Base-by-base conservation (phyloP, 37 sponge, comb jelly and placozoan genomes). In the Bolinopsis microptera region DNA sequence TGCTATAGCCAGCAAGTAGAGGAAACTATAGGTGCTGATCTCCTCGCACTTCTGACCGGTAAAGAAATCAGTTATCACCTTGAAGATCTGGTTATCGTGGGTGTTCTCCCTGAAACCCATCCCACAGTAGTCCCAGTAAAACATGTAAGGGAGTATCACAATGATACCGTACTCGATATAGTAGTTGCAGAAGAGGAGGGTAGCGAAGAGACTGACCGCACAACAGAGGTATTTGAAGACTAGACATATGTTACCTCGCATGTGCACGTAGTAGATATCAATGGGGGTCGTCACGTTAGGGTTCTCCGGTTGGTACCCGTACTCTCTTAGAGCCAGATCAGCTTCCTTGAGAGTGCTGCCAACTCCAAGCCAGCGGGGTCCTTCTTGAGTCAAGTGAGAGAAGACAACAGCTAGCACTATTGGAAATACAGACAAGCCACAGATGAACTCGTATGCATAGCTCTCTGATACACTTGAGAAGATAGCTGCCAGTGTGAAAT, bases 221-320 rank as follows among this genome's bases (percentile, higher is more conserved):
- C 75, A 72, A 28, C 75, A 72, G 22, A 72, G 26, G 75, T 72
- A 72, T 3, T 28, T 72, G 75, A 72, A 72, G 31, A 72, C 75
- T 3, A 72, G 26, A 21, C 75, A 72, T 3, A 72, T 72, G 75
- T 72, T 72, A 72, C 75, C 75, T 28, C 75, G 13, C 75, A 30
- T n/a, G 75, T 72, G 26, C 13, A 30, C 31, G 75, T 30, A 72
- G 75, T 72, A 72, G 75, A 72, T 72, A 72, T 72, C 75, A 8
- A 72, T n/a, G 75, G 75, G 75, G 26, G 31, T 72, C 5, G 75
- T 72, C 5, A 28, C 31, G n/a, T 72, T 5, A 28, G 75, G 75
- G 75, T 72, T 72, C 75, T 72, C 75, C 75, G 75, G 75, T 21
- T n/a, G 26, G 75, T 72, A 72, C 5, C 75, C 75, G 75, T 72